phyloP scores from a whole-genome alignment of 92 coral and sea anemone species.

The Siderastrea radians region DNA sequence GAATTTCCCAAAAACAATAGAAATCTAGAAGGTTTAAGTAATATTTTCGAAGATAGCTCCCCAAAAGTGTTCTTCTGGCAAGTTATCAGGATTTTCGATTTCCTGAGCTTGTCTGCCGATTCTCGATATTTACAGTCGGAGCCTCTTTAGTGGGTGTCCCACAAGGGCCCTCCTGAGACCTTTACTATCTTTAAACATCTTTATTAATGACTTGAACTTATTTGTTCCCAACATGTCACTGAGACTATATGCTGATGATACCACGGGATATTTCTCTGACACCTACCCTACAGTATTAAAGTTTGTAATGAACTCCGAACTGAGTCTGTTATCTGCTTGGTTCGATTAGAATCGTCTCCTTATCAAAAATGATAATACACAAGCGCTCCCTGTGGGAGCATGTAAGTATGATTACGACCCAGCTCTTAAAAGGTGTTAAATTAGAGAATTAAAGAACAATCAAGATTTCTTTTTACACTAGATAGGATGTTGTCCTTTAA shows the following conservation, averaged over 20 bases:
- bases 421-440: conserved; percentile 22
- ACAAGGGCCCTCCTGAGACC: too few species aligned
- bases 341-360: background rate
- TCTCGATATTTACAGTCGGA: too few species aligned
- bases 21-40: too few species aligned
- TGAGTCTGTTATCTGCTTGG: background rate
- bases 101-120: too few species aligned
- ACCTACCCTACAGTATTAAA: background rate
- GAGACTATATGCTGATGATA: conserved; percentile 9
- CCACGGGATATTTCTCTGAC: background rate
- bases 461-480: conserved; percentile 41
- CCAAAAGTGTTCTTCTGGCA: too few species aligned
- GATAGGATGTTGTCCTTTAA: conserved; percentile 30
- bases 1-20: too few species aligned
- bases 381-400: conserved; percentile 46
- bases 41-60: too few species aligned
- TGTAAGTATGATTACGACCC: conserved; percentile 27
- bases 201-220: background rate
- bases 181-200: background rate
- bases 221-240: background rate
- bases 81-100: too few species aligned
- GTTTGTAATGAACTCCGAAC: conserved; percentile 1
- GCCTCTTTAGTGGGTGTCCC: too few species aligned
- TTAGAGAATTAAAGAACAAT: conserved; percentile 34
- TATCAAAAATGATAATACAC: conserved; percentile 37